These are phyloP conservation scores for Calliopum simillimum DNA, from an alignment of 2,888 invertebrate genomes.

Conservation along the genomic window DNA sequence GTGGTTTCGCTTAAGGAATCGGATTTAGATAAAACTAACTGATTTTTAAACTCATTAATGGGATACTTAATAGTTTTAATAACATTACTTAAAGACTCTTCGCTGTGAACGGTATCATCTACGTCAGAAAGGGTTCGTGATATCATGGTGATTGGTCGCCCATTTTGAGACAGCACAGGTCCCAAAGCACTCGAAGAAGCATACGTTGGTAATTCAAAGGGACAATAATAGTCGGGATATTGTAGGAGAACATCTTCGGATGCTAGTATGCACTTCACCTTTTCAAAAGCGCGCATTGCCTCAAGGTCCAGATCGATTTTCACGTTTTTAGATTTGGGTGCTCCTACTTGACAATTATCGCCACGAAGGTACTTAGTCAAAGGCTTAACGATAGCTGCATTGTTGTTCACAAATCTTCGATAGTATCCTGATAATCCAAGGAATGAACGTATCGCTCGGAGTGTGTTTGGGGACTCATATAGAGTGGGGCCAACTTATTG, in stretches of 20 bases:
- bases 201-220: too few species aligned
- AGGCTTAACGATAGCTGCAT: too few species aligned
- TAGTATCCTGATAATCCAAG: conserved; percentile 37
- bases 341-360: conserved; percentile 37
- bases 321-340: conserved; percentile 36
- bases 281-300: conserved; percentile 39
- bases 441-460: conserved; percentile 31
- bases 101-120: conserved; percentile 30
- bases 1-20: too few species aligned
- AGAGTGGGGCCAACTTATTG: too few species aligned
- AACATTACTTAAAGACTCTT: conserved; percentile 31
- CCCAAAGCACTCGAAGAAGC: conserved; percentile 35
- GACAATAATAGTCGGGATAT: too few species aligned
- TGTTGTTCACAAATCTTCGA: too few species aligned
- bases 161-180: too few species aligned
- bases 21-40: conserved; percentile 32
- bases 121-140: too few species aligned
- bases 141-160: conserved; percentile 40
- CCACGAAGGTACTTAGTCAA: too few species aligned
- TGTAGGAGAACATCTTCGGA: too few species aligned
- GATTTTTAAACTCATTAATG: conserved; percentile 41
- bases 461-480: conserved; percentile 34
- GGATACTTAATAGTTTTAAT: conserved; percentile 30
- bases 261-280: too few species aligned
- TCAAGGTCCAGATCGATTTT: conserved; percentile 36